These are phyloP conservation scores for Ochropacha duplaris DNA, from an alignment of 2,888 invertebrate genomes.

Conservation along the genomic window DNA sequence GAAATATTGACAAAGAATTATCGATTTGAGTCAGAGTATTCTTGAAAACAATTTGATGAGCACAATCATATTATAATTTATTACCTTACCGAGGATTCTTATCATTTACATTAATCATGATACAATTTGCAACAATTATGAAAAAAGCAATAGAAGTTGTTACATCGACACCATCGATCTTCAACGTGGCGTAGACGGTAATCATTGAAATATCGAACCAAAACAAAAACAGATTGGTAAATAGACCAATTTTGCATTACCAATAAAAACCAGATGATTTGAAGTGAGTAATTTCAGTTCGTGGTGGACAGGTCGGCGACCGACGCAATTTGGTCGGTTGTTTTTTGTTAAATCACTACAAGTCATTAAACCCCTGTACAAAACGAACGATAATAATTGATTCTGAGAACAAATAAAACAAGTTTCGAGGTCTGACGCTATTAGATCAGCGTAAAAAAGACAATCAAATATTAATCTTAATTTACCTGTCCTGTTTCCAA, in stretches of 20 bases:
- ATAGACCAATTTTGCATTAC: not conserved
- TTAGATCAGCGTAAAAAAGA: slow-evolving; percentile 17
- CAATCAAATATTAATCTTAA: not conserved
- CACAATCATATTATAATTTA: not conserved
- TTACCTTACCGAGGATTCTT: not conserved
- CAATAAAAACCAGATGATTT: slow-evolving; percentile 10
- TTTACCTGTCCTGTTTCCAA: too few relatives aligned
- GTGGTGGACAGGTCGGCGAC: slow-evolving; percentile 39
- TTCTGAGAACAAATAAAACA: slow-evolving; percentile 51
- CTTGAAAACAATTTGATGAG: not conserved
- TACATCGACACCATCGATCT: not conserved
- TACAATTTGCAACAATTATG: too few relatives aligned
- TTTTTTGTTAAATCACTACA: slow-evolving; percentile 46
- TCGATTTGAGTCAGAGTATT: not conserved
- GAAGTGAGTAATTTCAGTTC: slow-evolving; percentile 8
- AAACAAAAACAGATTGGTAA: not conserved
- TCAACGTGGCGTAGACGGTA: not conserved
- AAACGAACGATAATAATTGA: slow-evolving; percentile 44
- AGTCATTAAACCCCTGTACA: slow-evolving; percentile 46
- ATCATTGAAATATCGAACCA: not conserved
- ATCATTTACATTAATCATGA: too few relatives aligned
- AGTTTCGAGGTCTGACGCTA: slow-evolving; percentile 26
- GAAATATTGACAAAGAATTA: not conserved
- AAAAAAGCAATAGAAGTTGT: too few relatives aligned
- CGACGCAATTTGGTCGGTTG: slow-evolving; percentile 25